phyloP scores from a whole-genome alignment of 2,888 invertebrate genomes.

The Ophion ventricosus region DNA sequence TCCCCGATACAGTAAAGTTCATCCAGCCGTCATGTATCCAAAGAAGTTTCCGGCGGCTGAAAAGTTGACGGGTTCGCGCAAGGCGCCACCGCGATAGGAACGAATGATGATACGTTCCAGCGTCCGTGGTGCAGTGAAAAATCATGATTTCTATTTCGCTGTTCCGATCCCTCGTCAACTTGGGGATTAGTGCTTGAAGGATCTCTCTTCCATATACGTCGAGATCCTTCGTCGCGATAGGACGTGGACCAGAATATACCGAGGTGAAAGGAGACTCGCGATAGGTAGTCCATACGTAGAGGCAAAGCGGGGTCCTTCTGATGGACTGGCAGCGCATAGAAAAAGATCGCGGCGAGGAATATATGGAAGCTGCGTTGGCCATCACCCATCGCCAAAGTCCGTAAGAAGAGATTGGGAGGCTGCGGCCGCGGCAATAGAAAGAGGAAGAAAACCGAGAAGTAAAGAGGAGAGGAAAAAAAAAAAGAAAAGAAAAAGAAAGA shows the following conservation, averaged over 20 bases:
- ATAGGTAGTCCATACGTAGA: not conserved
- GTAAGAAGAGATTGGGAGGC: constrained; percentile 59
- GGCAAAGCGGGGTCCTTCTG: constrained; percentile 19
- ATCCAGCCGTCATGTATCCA: not conserved
- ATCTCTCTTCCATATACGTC: constrained; percentile 63
- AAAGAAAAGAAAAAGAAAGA: constrained; percentile 68
- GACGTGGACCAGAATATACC: constrained; percentile 10
- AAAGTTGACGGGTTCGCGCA: constrained; percentile 5
- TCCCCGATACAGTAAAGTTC: not conserved
- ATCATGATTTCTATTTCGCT: constrained; percentile 57
- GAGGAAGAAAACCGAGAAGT: constrained; percentile 55
- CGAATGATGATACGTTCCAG: constrained; percentile 19
- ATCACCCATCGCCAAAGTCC: constrained; percentile 58
- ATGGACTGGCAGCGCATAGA: constrained; percentile 36
- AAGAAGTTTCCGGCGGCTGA: not conserved
- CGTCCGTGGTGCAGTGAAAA: constrained; percentile 1
- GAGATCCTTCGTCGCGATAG: constrained; percentile 58
- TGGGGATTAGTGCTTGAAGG: constrained; percentile 69
- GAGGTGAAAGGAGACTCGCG: constrained; percentile 21
- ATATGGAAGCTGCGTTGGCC: constrained; percentile 62
- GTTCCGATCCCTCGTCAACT: constrained; percentile 59
- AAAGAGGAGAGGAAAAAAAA: constrained; percentile 30
- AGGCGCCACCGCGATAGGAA: constrained; percentile 1
- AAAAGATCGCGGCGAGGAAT: constrained; percentile 42
- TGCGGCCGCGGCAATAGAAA: constrained; percentile 23